phyloP scores from a whole-genome alignment of 2,888 invertebrate species.

The Drosophila cracens region DNA sequence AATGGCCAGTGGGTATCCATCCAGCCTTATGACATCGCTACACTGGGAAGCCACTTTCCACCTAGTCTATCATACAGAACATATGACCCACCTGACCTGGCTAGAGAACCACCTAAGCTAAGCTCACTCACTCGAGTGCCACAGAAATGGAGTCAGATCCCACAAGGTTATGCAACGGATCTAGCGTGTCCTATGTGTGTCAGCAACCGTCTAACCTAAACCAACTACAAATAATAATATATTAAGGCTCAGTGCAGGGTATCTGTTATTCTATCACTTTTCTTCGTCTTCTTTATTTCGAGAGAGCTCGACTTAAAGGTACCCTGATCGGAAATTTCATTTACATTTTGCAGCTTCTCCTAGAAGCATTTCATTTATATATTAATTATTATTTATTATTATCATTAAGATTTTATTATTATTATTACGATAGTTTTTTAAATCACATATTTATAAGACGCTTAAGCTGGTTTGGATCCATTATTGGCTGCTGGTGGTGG shows the following conservation, averaged over 20 bases:
- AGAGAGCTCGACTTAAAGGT: background rate
- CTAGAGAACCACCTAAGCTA: too few relatives aligned
- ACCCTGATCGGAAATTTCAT: background rate
- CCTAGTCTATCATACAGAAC: too few relatives aligned
- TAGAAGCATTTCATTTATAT: background rate
- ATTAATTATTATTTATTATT: too few relatives aligned
- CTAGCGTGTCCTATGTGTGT: too few relatives aligned
- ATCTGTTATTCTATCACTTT: background rate
- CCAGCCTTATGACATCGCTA: too few relatives aligned
- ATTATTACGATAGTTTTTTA: background rate
- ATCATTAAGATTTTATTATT: background rate
- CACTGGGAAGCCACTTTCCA: too few relatives aligned
- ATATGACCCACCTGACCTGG: too few relatives aligned
- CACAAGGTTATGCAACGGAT: too few relatives aligned
- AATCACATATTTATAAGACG: background rate
- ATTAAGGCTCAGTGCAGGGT: background rate
- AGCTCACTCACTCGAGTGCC: too few relatives aligned
- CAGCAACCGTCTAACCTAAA: background rate
- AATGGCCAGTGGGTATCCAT: too few relatives aligned
- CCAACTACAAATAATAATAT: background rate
- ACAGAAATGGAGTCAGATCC: too few relatives aligned
- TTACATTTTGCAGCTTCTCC: background rate
- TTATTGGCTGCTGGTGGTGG: background rate
- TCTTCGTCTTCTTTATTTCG: background rate
- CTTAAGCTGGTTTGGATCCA: background rate